Conservation (phyloP, 2,797 vertebrate species). For the Manis crassicaudata region DNA sequence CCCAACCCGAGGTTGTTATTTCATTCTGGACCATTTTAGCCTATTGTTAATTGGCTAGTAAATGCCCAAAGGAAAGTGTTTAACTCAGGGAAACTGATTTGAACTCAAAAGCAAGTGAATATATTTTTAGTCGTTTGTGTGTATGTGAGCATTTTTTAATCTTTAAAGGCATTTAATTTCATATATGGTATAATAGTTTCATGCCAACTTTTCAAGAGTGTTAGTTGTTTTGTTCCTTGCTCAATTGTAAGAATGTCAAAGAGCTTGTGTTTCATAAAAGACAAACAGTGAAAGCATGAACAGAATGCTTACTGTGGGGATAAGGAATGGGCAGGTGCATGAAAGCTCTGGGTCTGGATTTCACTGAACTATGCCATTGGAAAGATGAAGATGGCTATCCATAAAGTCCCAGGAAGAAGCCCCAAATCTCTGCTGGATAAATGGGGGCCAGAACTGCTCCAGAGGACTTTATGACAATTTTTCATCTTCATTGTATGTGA, state of each 20-base stretch:
- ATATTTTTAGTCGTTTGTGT: neutral
- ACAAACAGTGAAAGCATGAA: slow-evolving; percentile 27
- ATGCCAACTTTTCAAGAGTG: slow-evolving; percentile 61
- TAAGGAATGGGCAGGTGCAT: neutral
- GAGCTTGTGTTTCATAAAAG: slow-evolving; percentile 24
- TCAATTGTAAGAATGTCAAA: slow-evolving; percentile 57
- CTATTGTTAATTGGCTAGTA: neutral
- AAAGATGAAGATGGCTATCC: neutral
- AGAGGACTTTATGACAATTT: neutral
- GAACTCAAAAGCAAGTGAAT: neutral
- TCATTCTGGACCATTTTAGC: neutral
- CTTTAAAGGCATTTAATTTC: slow-evolving; percentile 44
- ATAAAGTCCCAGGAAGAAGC: neutral
- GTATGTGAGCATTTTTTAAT: neutral
- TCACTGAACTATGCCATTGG: neutral
- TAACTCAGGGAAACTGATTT: neutral
- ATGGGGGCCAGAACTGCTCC: neutral
- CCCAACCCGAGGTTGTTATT: neutral
- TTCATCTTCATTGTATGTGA: neutral
- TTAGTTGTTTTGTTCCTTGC: slow-evolving; percentile 34
- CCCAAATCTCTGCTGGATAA: neutral
- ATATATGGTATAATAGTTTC: neutral
- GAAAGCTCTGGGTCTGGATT: slow-evolving; percentile 59
- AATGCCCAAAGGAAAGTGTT: neutral
- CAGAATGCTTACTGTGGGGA: neutral